Percentiles rank a stretch among this genome's conserved stretches.
Evolutionary conservation across 2,113 vertebrate species (phyloP).

Genomic region (Riparia riparia): DNA sequence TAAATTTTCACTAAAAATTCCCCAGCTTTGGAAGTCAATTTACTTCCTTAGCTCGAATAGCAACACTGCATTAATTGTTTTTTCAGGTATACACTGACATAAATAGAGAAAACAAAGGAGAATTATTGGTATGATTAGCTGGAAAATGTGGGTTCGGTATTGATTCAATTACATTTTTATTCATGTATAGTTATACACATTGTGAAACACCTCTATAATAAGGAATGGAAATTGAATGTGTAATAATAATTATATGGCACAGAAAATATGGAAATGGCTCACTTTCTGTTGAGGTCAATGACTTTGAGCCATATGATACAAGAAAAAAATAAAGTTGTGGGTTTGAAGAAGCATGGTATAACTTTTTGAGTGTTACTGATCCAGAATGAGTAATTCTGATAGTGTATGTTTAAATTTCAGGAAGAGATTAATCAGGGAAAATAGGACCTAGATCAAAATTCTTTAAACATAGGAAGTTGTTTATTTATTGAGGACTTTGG

Average conservation of each 20-base stretch:
- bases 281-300: not conserved
- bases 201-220: not conserved
- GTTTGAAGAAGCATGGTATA: not conserved
- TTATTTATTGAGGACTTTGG: not conserved
- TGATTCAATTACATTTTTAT: conserved; percentile 28
- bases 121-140: not conserved
- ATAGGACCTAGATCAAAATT: not conserved
- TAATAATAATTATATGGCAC: not conserved
- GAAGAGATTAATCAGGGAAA: not conserved
- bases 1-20: not conserved
- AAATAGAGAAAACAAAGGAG: not conserved
- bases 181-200: not conserved
- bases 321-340: not conserved
- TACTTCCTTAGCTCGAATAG: not conserved
- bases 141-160: not conserved
- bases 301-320: not conserved
- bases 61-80: not conserved
- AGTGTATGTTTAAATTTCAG: conserved; percentile 47
- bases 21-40: not conserved
- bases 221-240: not conserved
- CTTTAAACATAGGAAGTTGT: not conserved
- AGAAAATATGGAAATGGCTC: not conserved
- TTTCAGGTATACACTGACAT: not conserved
- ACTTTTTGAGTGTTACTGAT: not conserved
- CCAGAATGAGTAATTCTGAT: conserved; percentile 35